Conservation (phyloP, 2,113 vertebrate genomes). For the Sinocyclocheilus anophthalmus region DNA sequence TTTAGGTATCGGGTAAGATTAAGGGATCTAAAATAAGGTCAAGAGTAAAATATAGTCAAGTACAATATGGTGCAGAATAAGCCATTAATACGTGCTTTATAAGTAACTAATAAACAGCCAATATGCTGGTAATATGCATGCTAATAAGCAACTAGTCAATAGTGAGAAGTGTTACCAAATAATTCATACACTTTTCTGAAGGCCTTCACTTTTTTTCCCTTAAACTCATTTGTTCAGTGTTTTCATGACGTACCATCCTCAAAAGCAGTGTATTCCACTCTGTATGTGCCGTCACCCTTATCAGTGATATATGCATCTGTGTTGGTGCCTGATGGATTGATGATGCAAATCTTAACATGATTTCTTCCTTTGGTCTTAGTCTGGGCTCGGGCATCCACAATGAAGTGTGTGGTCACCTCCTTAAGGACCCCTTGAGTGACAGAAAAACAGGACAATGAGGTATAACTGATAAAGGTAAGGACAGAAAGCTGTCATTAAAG, state of each 20-base stretch:
- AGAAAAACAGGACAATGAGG: slow-evolving; percentile 7
- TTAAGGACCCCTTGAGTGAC: slow-evolving; percentile 84
- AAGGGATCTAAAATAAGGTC: too few species aligned
- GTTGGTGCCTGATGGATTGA: slow-evolving; percentile 86
- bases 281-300: slow-evolving; percentile 89
- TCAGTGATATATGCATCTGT: slow-evolving; percentile 86
- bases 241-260: slow-evolving; percentile 83
- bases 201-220: not conserved
- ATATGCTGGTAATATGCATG: too few species aligned
- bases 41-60: too few species aligned
- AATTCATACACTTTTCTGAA: not conserved
- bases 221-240: not conserved
- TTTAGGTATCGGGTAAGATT: too few species aligned
- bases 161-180: not conserved
- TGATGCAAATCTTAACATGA: slow-evolving; percentile 81
- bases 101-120: too few species aligned
- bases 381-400: slow-evolving; percentile 82
- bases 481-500: not conserved
- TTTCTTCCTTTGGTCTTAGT: slow-evolving; percentile 79
- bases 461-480: not conserved
- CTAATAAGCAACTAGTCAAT: too few species aligned
- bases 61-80: too few species aligned
- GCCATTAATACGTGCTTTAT: too few species aligned
- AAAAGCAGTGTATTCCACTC: slow-evolving; percentile 90
- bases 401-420: slow-evolving; percentile 92